Base-by-base conservation (phyloP, 1,140 invertebrate genomes). In the Palaemon carinicauda region DNA sequence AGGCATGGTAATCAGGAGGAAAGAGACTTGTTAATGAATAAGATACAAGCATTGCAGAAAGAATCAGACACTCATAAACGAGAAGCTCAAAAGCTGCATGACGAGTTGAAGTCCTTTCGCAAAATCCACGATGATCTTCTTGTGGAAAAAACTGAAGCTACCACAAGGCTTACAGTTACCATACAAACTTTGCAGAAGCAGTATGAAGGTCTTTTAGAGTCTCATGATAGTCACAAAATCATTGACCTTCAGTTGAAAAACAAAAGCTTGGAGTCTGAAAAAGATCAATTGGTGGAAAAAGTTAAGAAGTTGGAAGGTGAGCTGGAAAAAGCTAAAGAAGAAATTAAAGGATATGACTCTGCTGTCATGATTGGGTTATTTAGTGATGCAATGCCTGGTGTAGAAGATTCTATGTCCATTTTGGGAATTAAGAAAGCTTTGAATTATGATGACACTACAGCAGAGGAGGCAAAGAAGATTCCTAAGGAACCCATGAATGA, bases 171-270 rank as follows among this genome's bases (percentile, higher is more conserved):
- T 19, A 85, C 56, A 31, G 29, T 80, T 19, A 88, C 79, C 21
- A 73, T 82, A 71, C 79, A 86, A 33, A 79, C 79, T 15, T 27
- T 81, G 56, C 71, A 81, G 71, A 81, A 86, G 50, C 88, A 88
- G 56, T 88, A 86, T 69, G 88, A 88, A n/a, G 78, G 69, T 19
- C 82, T 88, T 24, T 41, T 88, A 21, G 53, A 80, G 12, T 71
- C 88, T 54, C 80, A 79, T 53, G 79, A 82, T 65, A 54, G 79
- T 60, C 60, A 78, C 3, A 54, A 78, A 19, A 78, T 73, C 31
- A 41, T 78, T 29, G 83, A 86, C 21, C n/a, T 88, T 33, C 33
- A 82, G 41, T 33, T 86, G n/a, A 75, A 86, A 24, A 52, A 86
- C 19, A 78, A 82, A 31, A 78, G 51, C 31, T 50, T 88, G 15